phyloP scores from a whole-genome alignment of 2,113 vertebrate species.

The Himantopus leucocephalus region DNA sequence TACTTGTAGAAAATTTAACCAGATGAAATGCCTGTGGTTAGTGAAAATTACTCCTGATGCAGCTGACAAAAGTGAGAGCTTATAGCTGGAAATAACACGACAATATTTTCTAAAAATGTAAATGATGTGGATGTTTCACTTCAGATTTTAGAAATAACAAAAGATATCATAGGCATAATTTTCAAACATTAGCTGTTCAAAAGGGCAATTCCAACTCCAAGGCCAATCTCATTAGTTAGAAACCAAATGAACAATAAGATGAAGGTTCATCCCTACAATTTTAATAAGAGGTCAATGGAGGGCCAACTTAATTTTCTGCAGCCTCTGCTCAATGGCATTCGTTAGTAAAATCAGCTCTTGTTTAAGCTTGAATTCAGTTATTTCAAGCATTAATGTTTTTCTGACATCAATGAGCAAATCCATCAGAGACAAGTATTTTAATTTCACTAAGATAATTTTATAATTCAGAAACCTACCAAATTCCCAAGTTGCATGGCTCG shows the following conservation, averaged over 20 bases:
- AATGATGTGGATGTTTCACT: neutral
- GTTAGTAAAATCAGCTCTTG: neutral
- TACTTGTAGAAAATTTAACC: neutral
- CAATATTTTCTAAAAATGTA: neutral
- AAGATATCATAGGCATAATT: neutral
- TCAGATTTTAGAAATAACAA: neutral
- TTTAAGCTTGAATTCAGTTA: conserved; percentile 13
- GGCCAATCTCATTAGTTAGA: neutral
- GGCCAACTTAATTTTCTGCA: conserved; percentile 8
- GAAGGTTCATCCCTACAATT: neutral
- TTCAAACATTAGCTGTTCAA: neutral
- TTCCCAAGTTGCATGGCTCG: neutral
- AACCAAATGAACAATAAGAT: conserved; percentile 1
- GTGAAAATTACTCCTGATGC: neutral
- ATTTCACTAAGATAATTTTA: neutral
- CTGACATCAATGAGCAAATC: neutral
- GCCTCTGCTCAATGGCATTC: neutral
- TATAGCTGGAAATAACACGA: neutral
- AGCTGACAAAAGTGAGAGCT: neutral
- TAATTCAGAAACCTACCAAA: neutral
- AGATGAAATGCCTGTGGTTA: neutral
- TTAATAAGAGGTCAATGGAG: neutral
- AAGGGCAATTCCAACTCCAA: neutral
- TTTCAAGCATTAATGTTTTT: neutral
- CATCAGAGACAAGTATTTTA: neutral